phyloP scores from a whole-genome alignment of 1,140 invertebrate species.

The Drosophila ambigua region DNA sequence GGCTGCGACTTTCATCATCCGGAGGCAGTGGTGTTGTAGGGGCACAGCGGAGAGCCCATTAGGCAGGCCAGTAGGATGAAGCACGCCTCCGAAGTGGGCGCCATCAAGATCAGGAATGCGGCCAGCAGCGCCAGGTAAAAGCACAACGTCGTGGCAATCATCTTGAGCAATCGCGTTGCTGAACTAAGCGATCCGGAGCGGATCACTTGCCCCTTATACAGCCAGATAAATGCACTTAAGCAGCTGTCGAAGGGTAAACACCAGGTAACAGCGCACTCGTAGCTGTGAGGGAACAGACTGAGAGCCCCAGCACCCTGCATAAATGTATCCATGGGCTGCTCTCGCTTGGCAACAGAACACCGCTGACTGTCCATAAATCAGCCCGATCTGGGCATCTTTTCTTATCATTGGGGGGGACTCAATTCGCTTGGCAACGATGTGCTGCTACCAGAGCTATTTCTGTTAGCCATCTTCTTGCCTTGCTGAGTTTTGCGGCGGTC shows the following conservation, averaged over 20 bases:
- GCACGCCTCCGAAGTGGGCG: slow-evolving; percentile 23
- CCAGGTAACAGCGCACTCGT: too few relatives aligned
- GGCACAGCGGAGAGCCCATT: slow-evolving; percentile 7
- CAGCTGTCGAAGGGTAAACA: slow-evolving; percentile 18
- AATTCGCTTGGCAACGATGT: too few relatives aligned
- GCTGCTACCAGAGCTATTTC: too few relatives aligned
- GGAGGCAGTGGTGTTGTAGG: slow-evolving; percentile 20
- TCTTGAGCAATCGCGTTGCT: slow-evolving; percentile 7
- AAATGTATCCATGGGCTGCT: too few relatives aligned
- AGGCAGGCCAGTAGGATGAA: slow-evolving; percentile 35
- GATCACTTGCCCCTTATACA: neutral
- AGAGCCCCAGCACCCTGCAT: too few relatives aligned
- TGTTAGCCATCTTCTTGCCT: too few relatives aligned
- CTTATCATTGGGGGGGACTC: too few relatives aligned
- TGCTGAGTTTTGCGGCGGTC: too few relatives aligned
- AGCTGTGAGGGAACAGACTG: too few relatives aligned
- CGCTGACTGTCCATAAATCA: too few relatives aligned
- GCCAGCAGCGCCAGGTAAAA: slow-evolving; percentile 39
- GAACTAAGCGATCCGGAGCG: neutral
- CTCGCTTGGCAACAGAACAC: too few relatives aligned
- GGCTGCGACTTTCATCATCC: slow-evolving; percentile 13
- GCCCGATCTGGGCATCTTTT: too few relatives aligned
- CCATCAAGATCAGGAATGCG: slow-evolving; percentile 28
- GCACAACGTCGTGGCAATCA: slow-evolving; percentile 39
- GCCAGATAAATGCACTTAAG: neutral